phyloP scores from a whole-genome alignment of 2,888 invertebrate species.

The Lottia scabra region DNA sequence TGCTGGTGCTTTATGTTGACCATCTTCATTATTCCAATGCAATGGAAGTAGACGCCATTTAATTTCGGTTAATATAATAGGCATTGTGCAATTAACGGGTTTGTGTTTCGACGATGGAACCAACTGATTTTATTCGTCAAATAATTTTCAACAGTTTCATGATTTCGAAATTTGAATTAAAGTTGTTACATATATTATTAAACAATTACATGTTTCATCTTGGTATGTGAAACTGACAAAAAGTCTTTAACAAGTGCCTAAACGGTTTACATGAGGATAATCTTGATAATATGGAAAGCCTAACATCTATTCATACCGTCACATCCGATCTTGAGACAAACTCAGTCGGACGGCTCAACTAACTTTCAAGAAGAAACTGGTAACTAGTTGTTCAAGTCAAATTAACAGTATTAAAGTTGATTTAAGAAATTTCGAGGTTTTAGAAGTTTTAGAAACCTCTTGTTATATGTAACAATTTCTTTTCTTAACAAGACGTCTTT shows the following conservation, averaged over 20 bases:
- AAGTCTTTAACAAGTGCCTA: not conserved
- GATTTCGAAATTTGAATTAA: not conserved
- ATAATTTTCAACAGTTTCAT: not conserved
- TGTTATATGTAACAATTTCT: not conserved
- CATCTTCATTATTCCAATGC: too few relatives aligned
- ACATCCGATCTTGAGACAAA: not conserved
- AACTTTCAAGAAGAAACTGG: not conserved
- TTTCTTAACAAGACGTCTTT: not conserved
- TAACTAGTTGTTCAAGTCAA: not conserved
- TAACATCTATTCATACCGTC: not conserved
- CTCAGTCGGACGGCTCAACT: not conserved
- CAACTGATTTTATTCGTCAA: too few relatives aligned
- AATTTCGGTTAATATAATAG: too few relatives aligned
- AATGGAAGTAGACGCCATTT: too few relatives aligned
- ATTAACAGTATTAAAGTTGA: not conserved
- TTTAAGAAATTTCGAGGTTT: not conserved
- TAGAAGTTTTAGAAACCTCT: not conserved
- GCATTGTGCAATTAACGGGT: too few relatives aligned
- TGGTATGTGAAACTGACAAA: not conserved
- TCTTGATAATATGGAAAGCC: not conserved
- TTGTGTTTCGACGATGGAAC: too few relatives aligned
- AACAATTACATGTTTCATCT: not conserved
- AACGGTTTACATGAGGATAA: not conserved
- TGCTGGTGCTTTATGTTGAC: too few relatives aligned
- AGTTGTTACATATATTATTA: not conserved